Conservation (phyloP, 1,140 invertebrate genomes). For the Heterodera carotae region DNA sequence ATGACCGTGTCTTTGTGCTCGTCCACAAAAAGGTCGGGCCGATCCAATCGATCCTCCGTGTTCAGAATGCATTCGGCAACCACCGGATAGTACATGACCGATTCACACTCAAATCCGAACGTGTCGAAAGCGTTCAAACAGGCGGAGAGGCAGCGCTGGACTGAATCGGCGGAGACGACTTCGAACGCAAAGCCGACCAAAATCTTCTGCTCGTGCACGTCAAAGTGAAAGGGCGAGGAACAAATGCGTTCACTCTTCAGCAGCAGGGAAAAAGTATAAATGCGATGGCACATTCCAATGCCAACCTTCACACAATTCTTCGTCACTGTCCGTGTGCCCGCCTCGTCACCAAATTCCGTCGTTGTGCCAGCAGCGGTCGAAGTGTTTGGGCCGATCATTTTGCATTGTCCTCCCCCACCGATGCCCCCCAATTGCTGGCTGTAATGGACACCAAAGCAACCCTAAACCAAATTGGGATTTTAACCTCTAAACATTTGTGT, state of each 20-base stretch:
- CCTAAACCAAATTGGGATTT: slow-evolving; percentile 34
- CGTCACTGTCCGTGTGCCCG: slow-evolving; percentile 35
- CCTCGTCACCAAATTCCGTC: slow-evolving; percentile 35
- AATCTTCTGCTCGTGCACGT: slow-evolving; percentile 64
- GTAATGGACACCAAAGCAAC: slow-evolving; percentile 55
- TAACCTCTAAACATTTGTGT: neutral
- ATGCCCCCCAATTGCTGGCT: neutral
- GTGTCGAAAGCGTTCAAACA: slow-evolving; percentile 65
- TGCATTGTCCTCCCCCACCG: slow-evolving; percentile 41
- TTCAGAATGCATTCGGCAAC: slow-evolving; percentile 63
- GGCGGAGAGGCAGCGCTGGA: slow-evolving; percentile 55
- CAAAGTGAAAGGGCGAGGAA: slow-evolving; percentile 65
- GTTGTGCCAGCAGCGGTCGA: neutral
- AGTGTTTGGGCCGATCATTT: slow-evolving; percentile 32
- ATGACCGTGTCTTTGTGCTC: slow-evolving; percentile 63
- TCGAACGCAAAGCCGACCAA: slow-evolving; percentile 64
- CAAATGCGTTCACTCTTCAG: slow-evolving; percentile 63
- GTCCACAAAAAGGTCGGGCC: slow-evolving; percentile 65
- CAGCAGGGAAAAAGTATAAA: too few species aligned
- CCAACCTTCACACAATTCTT: slow-evolving; percentile 56
- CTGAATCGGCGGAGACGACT: slow-evolving; percentile 59
- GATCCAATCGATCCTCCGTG: slow-evolving; percentile 64
- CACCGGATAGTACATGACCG: slow-evolving; percentile 55
- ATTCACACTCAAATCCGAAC: slow-evolving; percentile 65
- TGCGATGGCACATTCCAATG: neutral